A percentile compares a stretch with the other conserved stretches of the same genome.
Conservation (phyloP, 2,888 invertebrate species). For the Cyrtodaria siliqua region DNA sequence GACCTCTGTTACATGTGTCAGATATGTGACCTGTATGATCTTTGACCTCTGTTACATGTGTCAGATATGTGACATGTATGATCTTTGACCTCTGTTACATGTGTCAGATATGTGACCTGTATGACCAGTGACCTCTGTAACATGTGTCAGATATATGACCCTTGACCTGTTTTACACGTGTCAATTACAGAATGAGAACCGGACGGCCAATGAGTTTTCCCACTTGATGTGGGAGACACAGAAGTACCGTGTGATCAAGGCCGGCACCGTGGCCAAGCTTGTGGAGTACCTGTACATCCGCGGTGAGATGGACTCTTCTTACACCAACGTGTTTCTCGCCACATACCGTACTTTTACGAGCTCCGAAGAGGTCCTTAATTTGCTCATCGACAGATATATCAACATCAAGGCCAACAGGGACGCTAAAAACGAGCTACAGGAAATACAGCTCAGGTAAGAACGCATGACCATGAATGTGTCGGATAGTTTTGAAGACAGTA, state of each 20-base stretch:
- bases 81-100: too few species aligned
- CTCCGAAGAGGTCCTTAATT: conserved; percentile 90
- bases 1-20: too few species aligned
- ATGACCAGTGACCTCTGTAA: too few species aligned
- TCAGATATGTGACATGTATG: too few species aligned
- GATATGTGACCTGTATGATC: too few species aligned
- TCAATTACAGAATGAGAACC: conserved; percentile 73
- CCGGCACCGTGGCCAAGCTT: conserved; percentile 96
- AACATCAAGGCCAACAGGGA: conserved; percentile 47
- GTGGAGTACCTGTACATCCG: conserved; percentile 98
- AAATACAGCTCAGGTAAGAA: conserved; percentile 59
- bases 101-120: too few species aligned
- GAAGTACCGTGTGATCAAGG: conserved; percentile 90
- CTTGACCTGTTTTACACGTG: too few species aligned
- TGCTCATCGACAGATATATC: conserved; percentile 46
- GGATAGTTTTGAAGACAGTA: too few species aligned
- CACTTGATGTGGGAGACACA: conserved; percentile 95
- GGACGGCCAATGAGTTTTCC: conserved; percentile 76
- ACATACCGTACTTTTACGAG: conserved; percentile 97
- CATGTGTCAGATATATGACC: too few species aligned
- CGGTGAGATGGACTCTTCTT: conserved; percentile 98
- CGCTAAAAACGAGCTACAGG: conserved; percentile 55
- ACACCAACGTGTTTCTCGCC: conserved; percentile 97
- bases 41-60: too few species aligned
- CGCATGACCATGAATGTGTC: too few species aligned